Evolutionary conservation across 2,888 invertebrate species (phyloP).

Genomic region (Caenorhabditis japonica): DNA sequence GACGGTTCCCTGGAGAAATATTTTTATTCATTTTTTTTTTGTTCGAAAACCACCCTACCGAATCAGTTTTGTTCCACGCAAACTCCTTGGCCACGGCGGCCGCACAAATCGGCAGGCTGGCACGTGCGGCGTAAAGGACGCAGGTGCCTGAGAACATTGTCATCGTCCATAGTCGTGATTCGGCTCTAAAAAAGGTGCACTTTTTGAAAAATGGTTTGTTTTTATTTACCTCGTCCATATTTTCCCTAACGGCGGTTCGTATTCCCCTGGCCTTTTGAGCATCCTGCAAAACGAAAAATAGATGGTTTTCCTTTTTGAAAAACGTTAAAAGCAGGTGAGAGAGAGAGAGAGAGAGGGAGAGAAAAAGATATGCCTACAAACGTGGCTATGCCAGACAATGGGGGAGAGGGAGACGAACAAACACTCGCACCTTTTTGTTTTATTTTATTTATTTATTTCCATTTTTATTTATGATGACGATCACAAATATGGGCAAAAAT

Average conservation of each 20-base stretch:
- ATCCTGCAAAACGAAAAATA: conserved; percentile 14
- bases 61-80: conserved; percentile 83
- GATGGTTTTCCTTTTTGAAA: conserved; percentile 2
- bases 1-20: conserved; percentile 81
- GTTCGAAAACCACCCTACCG: conserved; percentile 72
- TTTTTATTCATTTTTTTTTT: background rate
- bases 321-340: background rate
- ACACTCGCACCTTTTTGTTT: conserved; percentile 18
- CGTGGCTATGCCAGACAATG: conserved; percentile 27
- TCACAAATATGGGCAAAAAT: too few species aligned
- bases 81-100: conserved; percentile 82
- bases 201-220: background rate
- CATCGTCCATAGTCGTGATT: conserved; percentile 82
- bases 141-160: conserved; percentile 82
- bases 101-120: conserved; percentile 83
- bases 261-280: conserved; percentile 58
- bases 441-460: too few species aligned
- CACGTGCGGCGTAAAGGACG: conserved; percentile 83
- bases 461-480: too few species aligned
- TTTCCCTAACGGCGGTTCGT: conserved; percentile 61
- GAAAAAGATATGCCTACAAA: conserved; percentile 11
- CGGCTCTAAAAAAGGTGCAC: conserved; percentile 73
- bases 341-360: background rate
- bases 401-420: conserved; percentile 24
- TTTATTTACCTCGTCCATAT: conserved; percentile 64